These are phyloP conservation scores for Acrobasis suavella DNA, from an alignment of 2,888 invertebrate genomes.

Conservation along the genomic window DNA sequence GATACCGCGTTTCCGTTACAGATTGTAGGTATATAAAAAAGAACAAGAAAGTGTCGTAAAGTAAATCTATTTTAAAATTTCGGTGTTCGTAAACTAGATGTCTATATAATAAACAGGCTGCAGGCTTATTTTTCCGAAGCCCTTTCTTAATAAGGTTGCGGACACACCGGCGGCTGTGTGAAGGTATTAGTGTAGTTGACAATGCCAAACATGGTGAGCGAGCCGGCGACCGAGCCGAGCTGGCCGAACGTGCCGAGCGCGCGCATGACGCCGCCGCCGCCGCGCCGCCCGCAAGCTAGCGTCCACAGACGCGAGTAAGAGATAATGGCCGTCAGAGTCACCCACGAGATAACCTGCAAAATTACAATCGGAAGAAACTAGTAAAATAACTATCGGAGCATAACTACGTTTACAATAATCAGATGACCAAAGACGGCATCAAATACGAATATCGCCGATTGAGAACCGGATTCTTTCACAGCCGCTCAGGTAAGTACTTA, in stretches of 20 bases:
- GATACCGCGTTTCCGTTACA: too few relatives aligned
- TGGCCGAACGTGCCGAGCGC: conserved; percentile 90
- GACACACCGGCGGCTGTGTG: conserved; percentile 49
- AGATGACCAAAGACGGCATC: too few relatives aligned
- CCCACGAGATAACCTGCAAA: conserved; percentile 86
- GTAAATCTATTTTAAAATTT: not conserved
- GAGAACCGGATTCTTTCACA: too few relatives aligned
- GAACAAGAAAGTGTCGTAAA: too few relatives aligned
- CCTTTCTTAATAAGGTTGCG: conserved; percentile 1
- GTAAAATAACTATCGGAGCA: not conserved
- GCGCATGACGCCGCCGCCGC: conserved; percentile 89
- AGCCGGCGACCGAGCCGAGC: conserved; percentile 89
- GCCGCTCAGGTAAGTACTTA: too few relatives aligned
- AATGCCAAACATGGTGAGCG: conserved; percentile 85
- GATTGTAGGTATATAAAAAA: too few relatives aligned
- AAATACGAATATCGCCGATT: too few relatives aligned
- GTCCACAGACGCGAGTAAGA: conserved; percentile 91
- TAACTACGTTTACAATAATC: too few relatives aligned
- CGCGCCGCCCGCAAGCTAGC: conserved; percentile 87
- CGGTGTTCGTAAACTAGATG: not conserved
- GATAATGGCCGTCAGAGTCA: conserved; percentile 84
- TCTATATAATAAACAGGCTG: too few relatives aligned
- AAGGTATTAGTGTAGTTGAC: conserved; percentile 86
- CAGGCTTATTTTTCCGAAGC: not conserved
- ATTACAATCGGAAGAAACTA: not conserved